Conservation (phyloP, 2,113 vertebrate genomes). For the Okapia johnstoni region DNA sequence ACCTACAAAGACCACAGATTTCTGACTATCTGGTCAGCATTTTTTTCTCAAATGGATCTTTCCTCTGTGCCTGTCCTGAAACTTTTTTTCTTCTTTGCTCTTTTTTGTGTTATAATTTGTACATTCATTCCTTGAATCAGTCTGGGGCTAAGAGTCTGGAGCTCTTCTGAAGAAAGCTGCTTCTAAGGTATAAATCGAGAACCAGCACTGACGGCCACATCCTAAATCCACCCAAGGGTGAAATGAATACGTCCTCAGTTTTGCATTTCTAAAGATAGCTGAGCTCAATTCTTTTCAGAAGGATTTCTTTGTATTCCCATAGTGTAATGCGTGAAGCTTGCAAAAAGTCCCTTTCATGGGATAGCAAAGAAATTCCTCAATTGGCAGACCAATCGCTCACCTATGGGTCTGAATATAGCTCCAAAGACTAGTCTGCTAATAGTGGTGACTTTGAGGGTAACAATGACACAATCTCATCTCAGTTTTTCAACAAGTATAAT, state of each 20-base stretch:
- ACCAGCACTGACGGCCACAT: background rate
- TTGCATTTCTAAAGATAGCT: background rate
- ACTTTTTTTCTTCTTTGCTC: background rate
- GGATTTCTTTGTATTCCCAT: conserved; percentile 18
- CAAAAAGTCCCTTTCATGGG: background rate
- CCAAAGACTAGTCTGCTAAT: too few relatives aligned
- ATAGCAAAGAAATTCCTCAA: background rate
- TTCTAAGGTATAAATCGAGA: background rate
- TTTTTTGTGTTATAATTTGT: background rate
- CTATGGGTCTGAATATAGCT: background rate
- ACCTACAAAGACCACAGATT: background rate
- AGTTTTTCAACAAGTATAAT: background rate
- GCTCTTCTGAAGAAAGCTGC: background rate
- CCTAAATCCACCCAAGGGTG: background rate
- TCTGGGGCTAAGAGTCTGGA: background rate
- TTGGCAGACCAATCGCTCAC: fast-evolving
- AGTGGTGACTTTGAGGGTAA: background rate
- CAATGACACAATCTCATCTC: background rate
- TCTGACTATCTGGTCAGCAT: background rate
- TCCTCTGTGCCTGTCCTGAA: background rate
- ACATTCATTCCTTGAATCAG: background rate
- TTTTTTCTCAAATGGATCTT: background rate
- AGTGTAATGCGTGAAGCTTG: background rate
- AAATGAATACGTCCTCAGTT: background rate
- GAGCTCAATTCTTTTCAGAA: background rate